Base-by-base conservation (phyloP, 2,113 vertebrate species). In the Orycteropus afer region DNA sequence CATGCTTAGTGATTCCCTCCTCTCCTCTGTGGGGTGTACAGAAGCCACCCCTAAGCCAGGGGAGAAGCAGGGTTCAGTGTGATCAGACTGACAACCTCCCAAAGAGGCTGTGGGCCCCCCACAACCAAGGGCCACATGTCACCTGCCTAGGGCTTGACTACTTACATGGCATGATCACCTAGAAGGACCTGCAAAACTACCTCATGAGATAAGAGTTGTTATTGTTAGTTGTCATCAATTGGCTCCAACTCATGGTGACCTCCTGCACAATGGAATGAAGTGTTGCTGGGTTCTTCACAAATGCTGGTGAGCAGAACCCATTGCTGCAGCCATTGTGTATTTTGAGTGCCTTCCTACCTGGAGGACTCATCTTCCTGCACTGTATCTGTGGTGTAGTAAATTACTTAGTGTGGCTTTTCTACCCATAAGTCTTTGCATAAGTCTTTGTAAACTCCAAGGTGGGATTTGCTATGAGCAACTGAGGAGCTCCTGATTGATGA, bases 101-200 rank as follows among this genome's bases (percentile, higher is more conserved):
- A 29, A 81, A 81, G 67, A 55, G 0, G 4, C 15, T 18, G 0
- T n/a, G 29, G 34, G 51, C 27, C 85, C 5, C 1, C 51, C 34
- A 63, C 69, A 25, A 27, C 69, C 47, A 71, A 81, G 14, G 34
- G 32, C 40, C 53, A 47, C 65, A 29, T 42, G 40, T 79, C 5
- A 6, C 47, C n/a, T 0, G 2, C 37, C 13, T 18, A 8, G 3
- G 49, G 17, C 51, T 65, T 37, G 49, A 71, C 22, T 25, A 0
- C 0, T 17, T 27, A 47, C 40, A 4, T 3, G 59, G 27, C 20
- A 32, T 13, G 57, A 57, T 47, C 71, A 25, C 69, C 18, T 7
- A 25, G 57, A 32, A 55, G 53, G 45, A 86, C 27, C 71, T 5
- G 7, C 32, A 11, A 23, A 51, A 73, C 18, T 84, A 11, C 51